phyloP scores from a whole-genome alignment of 1,140 invertebrate species.

The Hylaeus anthracinus region DNA sequence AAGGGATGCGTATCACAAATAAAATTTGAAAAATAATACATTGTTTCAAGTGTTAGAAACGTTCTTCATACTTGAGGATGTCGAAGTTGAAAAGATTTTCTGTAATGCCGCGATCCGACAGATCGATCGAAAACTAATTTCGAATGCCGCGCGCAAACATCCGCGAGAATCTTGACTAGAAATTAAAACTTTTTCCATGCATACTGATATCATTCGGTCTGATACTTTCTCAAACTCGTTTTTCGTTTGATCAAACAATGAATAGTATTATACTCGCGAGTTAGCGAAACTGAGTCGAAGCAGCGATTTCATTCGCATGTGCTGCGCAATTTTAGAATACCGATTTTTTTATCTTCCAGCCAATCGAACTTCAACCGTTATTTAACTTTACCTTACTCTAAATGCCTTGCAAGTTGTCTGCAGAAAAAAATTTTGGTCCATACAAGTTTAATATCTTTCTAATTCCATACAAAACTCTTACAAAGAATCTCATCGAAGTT shows the following conservation, averaged over 20 bases:
- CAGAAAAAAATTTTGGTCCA: too few relatives aligned
- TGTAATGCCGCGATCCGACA: constrained; percentile 27
- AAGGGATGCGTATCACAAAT: too few relatives aligned
- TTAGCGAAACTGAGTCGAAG: background rate
- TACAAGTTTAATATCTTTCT: too few relatives aligned
- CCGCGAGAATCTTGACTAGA: constrained; percentile 41
- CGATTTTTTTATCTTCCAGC: background rate
- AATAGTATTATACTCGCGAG: background rate
- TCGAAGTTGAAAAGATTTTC: constrained; percentile 8
- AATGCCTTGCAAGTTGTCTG: too few relatives aligned
- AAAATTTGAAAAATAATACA: too few relatives aligned
- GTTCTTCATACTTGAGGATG: constrained; percentile 10
- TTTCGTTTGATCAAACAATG: constrained; percentile 43
- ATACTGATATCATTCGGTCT: constrained; percentile 51
- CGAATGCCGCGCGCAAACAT: constrained; percentile 35
- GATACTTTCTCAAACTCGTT: constrained; percentile 45
- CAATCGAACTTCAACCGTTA: background rate
- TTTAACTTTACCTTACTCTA: too few relatives aligned
- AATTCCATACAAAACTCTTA: too few relatives aligned
- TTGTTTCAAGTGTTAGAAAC: background rate
- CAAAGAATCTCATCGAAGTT: too few relatives aligned
- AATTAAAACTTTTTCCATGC: constrained; percentile 70
- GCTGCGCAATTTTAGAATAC: background rate
- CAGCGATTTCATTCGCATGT: background rate
- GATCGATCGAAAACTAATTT: constrained; percentile 46